Base-by-base conservation (phyloP, 2,888 invertebrate species). In the Metallyticus violacea region DNA sequence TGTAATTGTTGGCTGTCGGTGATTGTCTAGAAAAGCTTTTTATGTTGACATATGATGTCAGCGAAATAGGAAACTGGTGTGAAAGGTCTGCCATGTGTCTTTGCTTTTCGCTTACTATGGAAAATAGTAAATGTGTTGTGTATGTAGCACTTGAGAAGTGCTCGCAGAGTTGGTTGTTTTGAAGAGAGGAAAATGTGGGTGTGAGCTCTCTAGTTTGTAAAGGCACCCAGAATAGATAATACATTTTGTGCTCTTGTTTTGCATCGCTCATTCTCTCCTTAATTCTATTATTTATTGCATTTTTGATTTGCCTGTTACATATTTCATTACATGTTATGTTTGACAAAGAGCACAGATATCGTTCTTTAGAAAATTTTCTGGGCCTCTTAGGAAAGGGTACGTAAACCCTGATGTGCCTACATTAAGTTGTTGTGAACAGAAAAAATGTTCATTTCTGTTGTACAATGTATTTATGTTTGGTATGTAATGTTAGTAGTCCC, bases 381-480 rank as follows among this genome's bases (percentile, higher is more conserved):
- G 40, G 40, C 40, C 40, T 62, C 40, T 15, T 62, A 62, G 40
- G 15, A 62, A 62, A 62, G 1, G 22, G 40, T 3, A 22, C n/a
- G n/a, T n/a, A n/a, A n/a, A n/a, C 40, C 9, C 22, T 77, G 83
- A 25, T 26, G 83, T 83, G 82, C 82, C 76, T 76, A 26, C 25
- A 27, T 83, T 77, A 83, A 77, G 83, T 77, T 77, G 77, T 77
- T 83, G 77, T 77, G 27, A 62, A 83, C 83, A 83, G n/a, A 79
- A 27, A 79, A 27, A 5, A 27, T 79, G 26, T 77, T 81, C 81
- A 77, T 81, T 81, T 77, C 81, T 77, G 80, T 30, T 81, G 77
- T 86, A 85, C 40, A 77, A 82, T 86, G 79, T 86, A 86, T 83
- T 86, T 86, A 79, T 83, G 62, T 86, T 86, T 79, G 79, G 83